Conservation (phyloP, 1,140 invertebrate species). For the Protaetia brevitarsis region DNA sequence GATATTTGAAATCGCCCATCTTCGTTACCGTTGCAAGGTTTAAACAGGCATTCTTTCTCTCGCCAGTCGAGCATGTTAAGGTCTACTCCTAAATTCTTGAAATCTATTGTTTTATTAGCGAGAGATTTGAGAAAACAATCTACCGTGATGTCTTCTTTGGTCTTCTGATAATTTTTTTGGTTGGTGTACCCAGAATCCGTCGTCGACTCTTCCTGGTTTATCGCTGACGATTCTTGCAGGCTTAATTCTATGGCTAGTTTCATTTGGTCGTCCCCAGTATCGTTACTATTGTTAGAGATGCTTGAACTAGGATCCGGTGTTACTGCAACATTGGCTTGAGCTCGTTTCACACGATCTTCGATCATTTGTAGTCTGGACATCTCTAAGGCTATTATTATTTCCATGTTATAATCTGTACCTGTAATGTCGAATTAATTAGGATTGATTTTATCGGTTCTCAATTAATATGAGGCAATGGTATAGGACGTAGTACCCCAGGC, state of each 20-base stretch:
- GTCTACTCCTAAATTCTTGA: constrained; percentile 41
- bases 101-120: constrained; percentile 48
- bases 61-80: constrained; percentile 29
- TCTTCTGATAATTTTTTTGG: constrained; percentile 43
- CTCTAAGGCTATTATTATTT: constrained; percentile 66
- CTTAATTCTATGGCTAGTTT: constrained; percentile 53
- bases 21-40: constrained; percentile 47
- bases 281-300: constrained; percentile 43
- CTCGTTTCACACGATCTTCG: constrained; percentile 55
- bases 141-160: constrained; percentile 53
- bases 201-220: constrained; percentile 30
- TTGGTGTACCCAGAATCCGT: constrained; percentile 23
- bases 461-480: too few species aligned
- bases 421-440: constrained; percentile 18
- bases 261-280: constrained; percentile 50
- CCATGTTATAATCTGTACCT: constrained; percentile 59
- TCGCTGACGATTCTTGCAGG: constrained; percentile 47
- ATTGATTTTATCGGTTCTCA: background rate
- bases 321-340: constrained; percentile 34
- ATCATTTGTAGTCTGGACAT: constrained; percentile 70
- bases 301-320: constrained; percentile 45
- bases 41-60: constrained; percentile 40
- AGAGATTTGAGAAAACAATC: constrained; percentile 57
- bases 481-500: too few species aligned
- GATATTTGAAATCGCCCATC: constrained; percentile 56